Conservation (phyloP, 2,113 vertebrate species). For the Upupa epops region DNA sequence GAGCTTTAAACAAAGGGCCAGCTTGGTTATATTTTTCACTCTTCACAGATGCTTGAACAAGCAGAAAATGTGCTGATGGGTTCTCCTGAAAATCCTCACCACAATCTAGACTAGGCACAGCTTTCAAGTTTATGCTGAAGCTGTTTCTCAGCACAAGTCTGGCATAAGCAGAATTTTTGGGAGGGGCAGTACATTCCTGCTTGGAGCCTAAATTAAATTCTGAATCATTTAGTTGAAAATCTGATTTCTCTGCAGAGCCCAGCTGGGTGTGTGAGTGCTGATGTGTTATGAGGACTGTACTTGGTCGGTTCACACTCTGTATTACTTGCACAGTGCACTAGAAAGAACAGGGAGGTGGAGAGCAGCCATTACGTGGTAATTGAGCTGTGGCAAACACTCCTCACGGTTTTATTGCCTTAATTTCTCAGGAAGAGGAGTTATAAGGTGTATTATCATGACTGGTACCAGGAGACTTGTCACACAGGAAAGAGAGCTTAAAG, state of each 20-base stretch:
- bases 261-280: conserved; percentile 20
- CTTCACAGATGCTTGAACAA: conserved; percentile 27
- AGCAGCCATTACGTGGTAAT: conserved; percentile 8
- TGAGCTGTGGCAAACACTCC: background rate
- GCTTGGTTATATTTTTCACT: conserved; percentile 40
- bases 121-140: conserved; percentile 1
- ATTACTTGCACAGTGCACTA: background rate
- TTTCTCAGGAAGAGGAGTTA: conserved; percentile 18
- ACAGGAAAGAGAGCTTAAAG: background rate
- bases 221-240: conserved; percentile 27
- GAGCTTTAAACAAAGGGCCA: conserved; percentile 6
- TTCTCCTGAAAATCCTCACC: conserved; percentile 25
- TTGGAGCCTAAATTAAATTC: conserved; percentile 29
- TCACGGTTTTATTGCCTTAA: conserved; percentile 15
- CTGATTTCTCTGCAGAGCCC: background rate
- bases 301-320: background rate
- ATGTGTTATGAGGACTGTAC: background rate
- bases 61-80: conserved; percentile 37
- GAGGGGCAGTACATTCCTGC: background rate
- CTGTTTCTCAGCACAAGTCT: conserved; percentile 38
- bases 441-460: background rate
- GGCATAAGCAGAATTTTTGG: conserved; percentile 21
- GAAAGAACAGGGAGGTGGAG: background rate
- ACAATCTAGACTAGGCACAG: background rate
- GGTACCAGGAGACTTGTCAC: background rate